phyloP scores from a whole-genome alignment of 1,140 invertebrate genomes.

The Drosophila neocordata region DNA sequence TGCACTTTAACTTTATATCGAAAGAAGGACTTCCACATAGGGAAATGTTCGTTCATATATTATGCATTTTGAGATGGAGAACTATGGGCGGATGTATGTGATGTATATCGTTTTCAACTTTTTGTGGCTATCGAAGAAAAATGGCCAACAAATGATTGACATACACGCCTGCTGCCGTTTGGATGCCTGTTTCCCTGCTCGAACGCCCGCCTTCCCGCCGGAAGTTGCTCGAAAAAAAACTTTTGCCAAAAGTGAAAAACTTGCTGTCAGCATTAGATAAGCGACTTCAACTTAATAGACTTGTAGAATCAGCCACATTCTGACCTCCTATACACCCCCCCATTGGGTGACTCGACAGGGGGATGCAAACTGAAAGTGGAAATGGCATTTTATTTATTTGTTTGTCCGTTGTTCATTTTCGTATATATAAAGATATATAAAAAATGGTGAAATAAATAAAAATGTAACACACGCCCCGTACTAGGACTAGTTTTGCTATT shows the following conservation, averaged over 20 bases:
- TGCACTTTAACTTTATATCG: constrained; percentile 1
- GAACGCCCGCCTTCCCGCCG: background rate
- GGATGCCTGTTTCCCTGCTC: background rate
- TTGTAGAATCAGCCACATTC: constrained; percentile 65
- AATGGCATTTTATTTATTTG: constrained; percentile 78
- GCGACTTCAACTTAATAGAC: constrained; percentile 79
- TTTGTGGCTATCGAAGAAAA: constrained; percentile 17
- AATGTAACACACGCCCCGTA: constrained; percentile 64
- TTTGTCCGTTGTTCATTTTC: constrained; percentile 65
- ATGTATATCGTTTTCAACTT: constrained; percentile 19
- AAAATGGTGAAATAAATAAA: constrained; percentile 80
- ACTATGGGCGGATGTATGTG: constrained; percentile 1
- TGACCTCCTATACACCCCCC: no score
- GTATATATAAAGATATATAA: constrained; percentile 32
- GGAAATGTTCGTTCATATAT: constrained; percentile 8
- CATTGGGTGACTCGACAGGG: background rate
- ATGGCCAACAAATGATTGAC: constrained; percentile 22
- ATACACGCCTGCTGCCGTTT: background rate
- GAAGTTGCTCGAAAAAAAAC: constrained; percentile 55
- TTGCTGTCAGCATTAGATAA: constrained; percentile 81
- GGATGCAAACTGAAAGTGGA: constrained; percentile 34
- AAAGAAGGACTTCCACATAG: background rate
- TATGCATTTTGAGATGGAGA: constrained; percentile 6
- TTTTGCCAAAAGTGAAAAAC: constrained; percentile 77
- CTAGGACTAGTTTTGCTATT: background rate